These are phyloP conservation scores for Pachyrhynchus sulphureomaculatus DNA, from an alignment of 1,140 invertebrate species.

Conservation along the genomic window DNA sequence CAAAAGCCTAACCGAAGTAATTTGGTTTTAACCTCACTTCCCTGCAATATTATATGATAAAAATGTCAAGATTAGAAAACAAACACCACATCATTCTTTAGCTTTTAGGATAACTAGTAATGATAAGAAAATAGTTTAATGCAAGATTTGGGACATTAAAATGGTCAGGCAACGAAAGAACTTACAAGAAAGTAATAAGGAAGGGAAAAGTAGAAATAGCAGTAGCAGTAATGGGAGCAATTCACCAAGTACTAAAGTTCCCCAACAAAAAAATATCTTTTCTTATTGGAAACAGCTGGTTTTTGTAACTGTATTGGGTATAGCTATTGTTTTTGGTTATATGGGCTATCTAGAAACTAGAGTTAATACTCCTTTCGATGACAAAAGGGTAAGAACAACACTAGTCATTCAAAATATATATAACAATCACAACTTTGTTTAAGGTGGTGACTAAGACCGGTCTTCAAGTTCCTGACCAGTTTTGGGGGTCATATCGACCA, in stretches of 20 bases:
- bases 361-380: slow-evolving; percentile 82
- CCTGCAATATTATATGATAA: too few relatives aligned
- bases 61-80: too few relatives aligned
- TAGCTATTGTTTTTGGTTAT: slow-evolving; percentile 74
- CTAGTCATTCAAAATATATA: neutral
- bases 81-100: too few relatives aligned
- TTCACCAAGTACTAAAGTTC: slow-evolving; percentile 44
- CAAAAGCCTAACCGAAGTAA: too few relatives aligned
- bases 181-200: slow-evolving; percentile 26
- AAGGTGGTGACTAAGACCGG: slow-evolving; percentile 70
- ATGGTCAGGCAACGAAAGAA: slow-evolving; percentile 34
- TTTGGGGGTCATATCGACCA: slow-evolving; percentile 92
- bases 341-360: slow-evolving; percentile 82
- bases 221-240: slow-evolving; percentile 53
- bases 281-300: slow-evolving; percentile 57
- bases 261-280: slow-evolving; percentile 42
- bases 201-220: slow-evolving; percentile 41
- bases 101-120: too few relatives aligned
- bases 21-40: too few relatives aligned
- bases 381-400: slow-evolving; percentile 63
- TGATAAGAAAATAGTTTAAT: too few relatives aligned
- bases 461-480: slow-evolving; percentile 73
- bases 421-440: neutral
- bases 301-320: slow-evolving; percentile 57
- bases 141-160: too few relatives aligned